phyloP scores from a whole-genome alignment of 2,113 vertebrate genomes.

The Ophthalmolycus amberensis region DNA sequence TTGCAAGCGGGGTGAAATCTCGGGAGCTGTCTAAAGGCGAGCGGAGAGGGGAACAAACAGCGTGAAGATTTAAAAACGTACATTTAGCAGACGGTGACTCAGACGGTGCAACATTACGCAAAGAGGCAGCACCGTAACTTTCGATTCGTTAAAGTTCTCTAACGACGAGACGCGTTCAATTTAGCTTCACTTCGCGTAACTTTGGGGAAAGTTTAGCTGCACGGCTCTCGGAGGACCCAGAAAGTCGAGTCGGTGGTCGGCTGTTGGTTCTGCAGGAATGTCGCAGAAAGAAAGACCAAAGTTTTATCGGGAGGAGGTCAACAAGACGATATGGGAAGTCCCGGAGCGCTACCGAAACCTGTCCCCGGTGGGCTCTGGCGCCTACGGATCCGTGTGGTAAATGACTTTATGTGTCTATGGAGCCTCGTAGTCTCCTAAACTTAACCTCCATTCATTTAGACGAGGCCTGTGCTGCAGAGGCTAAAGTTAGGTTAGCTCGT shows the following conservation, averaged over 20 bases:
- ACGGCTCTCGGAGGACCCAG: constrained; percentile 40
- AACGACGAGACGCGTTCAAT: background rate
- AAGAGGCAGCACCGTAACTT: background rate
- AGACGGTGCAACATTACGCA: constrained; percentile 17
- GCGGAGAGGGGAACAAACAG: constrained; percentile 42
- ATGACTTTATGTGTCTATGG: constrained; percentile 11
- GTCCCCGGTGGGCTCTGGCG: constrained; percentile 94
- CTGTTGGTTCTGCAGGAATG: constrained; percentile 83
- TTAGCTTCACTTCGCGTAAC: background rate
- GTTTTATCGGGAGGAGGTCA: constrained; percentile 96
- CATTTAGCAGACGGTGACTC: constrained; percentile 16
- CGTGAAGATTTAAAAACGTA: constrained; percentile 36
- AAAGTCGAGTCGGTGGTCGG: constrained; percentile 74
- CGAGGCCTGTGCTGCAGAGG: constrained; percentile 73
- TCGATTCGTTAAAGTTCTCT: background rate
- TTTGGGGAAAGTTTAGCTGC: constrained; percentile 52
- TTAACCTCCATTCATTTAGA: constrained; percentile 79
- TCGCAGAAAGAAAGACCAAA: constrained; percentile 90
- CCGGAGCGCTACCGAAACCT: constrained; percentile 93
- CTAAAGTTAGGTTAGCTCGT: constrained; percentile 73
- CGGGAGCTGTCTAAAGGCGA: constrained; percentile 44
- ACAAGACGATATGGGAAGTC: constrained; percentile 98
- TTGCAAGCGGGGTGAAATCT: constrained; percentile 53
- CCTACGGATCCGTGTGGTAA: constrained; percentile 98
- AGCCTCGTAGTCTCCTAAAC: constrained; percentile 34